These are phyloP conservation scores for Morpho helenor DNA, from an alignment of 2,888 invertebrate genomes.

Conservation along the genomic window DNA sequence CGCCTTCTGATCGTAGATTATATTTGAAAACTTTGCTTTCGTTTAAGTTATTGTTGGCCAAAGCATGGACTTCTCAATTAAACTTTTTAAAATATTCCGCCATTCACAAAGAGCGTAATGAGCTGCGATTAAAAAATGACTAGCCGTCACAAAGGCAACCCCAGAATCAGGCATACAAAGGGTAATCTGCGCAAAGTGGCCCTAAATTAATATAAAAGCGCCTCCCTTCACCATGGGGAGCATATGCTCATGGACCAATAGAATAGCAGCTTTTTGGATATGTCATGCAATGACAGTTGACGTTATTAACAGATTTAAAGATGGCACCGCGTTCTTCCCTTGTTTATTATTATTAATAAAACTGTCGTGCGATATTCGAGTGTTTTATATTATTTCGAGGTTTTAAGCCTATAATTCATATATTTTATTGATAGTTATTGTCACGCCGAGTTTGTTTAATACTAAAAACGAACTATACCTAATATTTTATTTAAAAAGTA, in stretches of 20 bases:
- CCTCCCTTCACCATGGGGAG: slow-evolving; percentile 43
- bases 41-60: slow-evolving; percentile 2
- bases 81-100: slow-evolving; percentile 25
- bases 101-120: slow-evolving; percentile 40
- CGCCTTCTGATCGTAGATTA: background rate
- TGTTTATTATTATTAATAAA: slow-evolving; percentile 29
- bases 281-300: slow-evolving; percentile 50
- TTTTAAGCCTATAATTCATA: no score
- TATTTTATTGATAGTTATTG: no score
- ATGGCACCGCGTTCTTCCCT: slow-evolving; percentile 54
- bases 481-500: no score
- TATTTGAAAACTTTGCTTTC: background rate
- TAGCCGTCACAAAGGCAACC: slow-evolving; percentile 68
- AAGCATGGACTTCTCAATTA: slow-evolving; percentile 26
- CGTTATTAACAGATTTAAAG: slow-evolving; percentile 50
- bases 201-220: slow-evolving; percentile 54
- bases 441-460: no score
- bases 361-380: background rate
- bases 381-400: no score
- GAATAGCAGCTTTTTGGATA: slow-evolving; percentile 33
- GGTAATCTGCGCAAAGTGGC: slow-evolving; percentile 75
- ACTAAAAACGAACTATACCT: no score
- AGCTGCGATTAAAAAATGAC: slow-evolving; percentile 62
- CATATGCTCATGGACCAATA: slow-evolving; percentile 45
- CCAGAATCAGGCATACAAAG: slow-evolving; percentile 70